These are phyloP conservation scores for Drosophila mayaguana DNA, from an alignment of 2,888 invertebrate genomes.

Conservation along the genomic window DNA sequence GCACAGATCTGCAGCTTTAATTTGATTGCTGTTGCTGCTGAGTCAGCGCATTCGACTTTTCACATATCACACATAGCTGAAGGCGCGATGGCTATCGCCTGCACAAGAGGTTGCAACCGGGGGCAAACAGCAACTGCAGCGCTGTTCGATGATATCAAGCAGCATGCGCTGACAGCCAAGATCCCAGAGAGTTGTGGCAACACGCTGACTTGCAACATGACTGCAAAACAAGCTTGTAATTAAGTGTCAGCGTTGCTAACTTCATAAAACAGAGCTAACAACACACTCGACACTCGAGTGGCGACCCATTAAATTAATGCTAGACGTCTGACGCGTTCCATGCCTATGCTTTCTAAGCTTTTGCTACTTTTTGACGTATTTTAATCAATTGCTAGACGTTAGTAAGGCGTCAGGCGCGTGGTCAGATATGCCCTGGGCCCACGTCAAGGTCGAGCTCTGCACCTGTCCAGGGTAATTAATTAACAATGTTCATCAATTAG, in stretches of 20 bases:
- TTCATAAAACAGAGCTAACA: conserved; percentile 17
- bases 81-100: conserved; percentile 46
- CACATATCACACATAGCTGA: conserved; percentile 48
- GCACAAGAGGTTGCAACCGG: conserved; percentile 39
- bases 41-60: conserved; percentile 68
- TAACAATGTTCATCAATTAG: conserved; percentile 53
- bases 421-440: background rate
- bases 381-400: conserved; percentile 2
- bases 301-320: conserved; percentile 1
- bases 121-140: conserved; percentile 35
- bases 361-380: background rate
- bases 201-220: conserved; percentile 58
- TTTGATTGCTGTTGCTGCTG: conserved; percentile 56
- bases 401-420: no score
- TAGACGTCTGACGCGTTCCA: background rate
- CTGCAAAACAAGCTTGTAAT: conserved; percentile 69
- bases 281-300: conserved; percentile 4
- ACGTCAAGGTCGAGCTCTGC: conserved; percentile 43
- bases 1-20: background rate
- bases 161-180: conserved; percentile 72
- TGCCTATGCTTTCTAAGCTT: background rate
- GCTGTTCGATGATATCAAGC: conserved; percentile 74
- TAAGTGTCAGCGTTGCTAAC: conserved; percentile 54
- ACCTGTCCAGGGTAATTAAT: conserved; percentile 46
- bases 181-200: conserved; percentile 55